Evolutionary conservation across 1,140 invertebrate genomes (phyloP), one percentile per base, ranked within the genome.

Genomic region (Leptinotarsa defecta): DNA sequence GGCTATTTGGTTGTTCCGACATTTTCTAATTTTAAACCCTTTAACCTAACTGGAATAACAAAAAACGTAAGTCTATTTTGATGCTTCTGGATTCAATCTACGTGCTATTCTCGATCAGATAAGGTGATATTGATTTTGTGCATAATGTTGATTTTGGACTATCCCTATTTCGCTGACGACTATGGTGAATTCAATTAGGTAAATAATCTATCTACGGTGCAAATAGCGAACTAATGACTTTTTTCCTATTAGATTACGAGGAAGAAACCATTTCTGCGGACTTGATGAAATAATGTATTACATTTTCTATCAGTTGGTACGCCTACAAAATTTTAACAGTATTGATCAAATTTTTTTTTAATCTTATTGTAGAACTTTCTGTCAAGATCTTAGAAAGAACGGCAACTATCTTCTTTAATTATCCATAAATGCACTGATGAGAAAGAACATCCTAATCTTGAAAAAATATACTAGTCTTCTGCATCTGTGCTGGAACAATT

Each of bases 1-100:
- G 24, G 52, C 15, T 57, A 19, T 57, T 57, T 27, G 63, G 69
- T 71, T 77, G 76, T 74, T 77, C 61, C 20, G 76, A 74, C 76
- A 77, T 77, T 72, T 74, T 74, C 49, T 65, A 74, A 43, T 67
- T 57, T 15, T 15, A 17, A 17, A 57, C 52, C 34, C 52, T 57
- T 57, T 3, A 43, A 15, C 49, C 61, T 72, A 24, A 17, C 52
- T 72, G 71, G 43, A 72, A 24, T 43, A 24, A 62, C 61, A 72
- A 52, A 57, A 27, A 52, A 20, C n/a, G 52, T 20, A 34, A 20
- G 52, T 22, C 20, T 4, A 61, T 17, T 20, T 72, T 61, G 15
- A 19, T 57, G 52, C 15, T 43, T 43, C 8, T 8, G 34, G 4
- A 43, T 43, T 43, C 34, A 43, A 43, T 43, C 34, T 43, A 43